phyloP scores from a whole-genome alignment of 1,140 invertebrate species.

The Battus philenor region DNA sequence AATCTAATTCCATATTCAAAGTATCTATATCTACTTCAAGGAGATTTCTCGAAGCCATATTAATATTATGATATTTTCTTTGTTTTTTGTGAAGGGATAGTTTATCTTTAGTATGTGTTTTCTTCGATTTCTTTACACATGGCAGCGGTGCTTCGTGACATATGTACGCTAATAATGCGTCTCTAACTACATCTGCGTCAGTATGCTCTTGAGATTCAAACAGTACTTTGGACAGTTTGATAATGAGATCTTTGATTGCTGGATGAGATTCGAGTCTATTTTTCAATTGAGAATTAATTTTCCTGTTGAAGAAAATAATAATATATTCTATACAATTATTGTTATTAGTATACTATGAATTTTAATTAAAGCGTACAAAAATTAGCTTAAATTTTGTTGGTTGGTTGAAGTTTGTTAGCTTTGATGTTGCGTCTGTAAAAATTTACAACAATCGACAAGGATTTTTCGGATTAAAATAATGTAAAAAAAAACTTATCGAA shows the following conservation, averaged over 20 bases:
- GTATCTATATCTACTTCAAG: constrained; percentile 59
- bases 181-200: constrained; percentile 84
- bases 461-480: no score
- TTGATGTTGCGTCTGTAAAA: no score
- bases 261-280: constrained; percentile 80
- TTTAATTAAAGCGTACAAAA: no score
- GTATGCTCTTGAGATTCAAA: constrained; percentile 80
- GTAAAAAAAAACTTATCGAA: no score
- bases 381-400: no score
- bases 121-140: constrained; percentile 74
- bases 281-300: constrained; percentile 53
- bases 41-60: constrained; percentile 33
- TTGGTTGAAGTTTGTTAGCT: no score
- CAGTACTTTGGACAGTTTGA: constrained; percentile 78
- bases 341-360: no score
- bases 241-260: constrained; percentile 81
- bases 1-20: constrained; percentile 63
- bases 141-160: constrained; percentile 89
- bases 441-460: no score
- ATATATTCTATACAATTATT: no score
- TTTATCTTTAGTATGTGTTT: constrained; percentile 32
- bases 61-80: constrained; percentile 34
- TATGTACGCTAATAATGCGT: constrained; percentile 87
- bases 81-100: constrained; percentile 29
- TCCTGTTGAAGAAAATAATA: constrained; percentile 43